Conservation (phyloP, 2,113 vertebrate genomes). For the Nycticorax nycticorax region DNA sequence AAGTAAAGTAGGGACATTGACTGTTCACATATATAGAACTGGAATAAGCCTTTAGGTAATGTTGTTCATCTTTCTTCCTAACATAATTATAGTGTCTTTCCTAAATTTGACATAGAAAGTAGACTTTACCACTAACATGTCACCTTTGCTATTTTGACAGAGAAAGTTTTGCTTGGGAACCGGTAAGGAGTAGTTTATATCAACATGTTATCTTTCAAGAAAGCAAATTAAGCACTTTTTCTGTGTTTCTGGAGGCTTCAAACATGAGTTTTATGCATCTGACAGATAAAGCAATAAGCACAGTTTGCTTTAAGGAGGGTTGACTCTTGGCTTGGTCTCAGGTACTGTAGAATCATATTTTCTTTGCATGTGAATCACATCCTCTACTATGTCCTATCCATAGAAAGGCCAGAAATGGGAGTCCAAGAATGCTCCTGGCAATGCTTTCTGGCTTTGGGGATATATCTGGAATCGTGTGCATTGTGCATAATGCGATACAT, state of each 20-base stretch:
- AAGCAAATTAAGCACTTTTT: not conserved
- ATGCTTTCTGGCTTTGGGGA: not conserved
- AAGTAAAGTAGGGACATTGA: not conserved
- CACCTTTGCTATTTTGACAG: not conserved
- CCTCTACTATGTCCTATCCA: not conserved
- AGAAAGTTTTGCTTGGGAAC: not conserved
- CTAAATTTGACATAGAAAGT: not conserved
- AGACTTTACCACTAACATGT: not conserved
- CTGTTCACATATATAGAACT: not conserved
- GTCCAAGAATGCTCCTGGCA: not conserved
- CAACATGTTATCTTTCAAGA: not conserved
- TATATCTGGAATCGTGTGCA: not conserved
- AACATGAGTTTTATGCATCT: not conserved
- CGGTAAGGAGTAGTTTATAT: not conserved
- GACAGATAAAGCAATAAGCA: not conserved
- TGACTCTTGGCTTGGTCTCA: not conserved
- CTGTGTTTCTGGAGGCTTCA: not conserved
- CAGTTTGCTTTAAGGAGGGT: not conserved
- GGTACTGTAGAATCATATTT: not conserved
- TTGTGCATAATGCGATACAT: not conserved
- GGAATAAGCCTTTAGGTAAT: not conserved
- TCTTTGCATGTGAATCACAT: not conserved
- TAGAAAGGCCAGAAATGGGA: not conserved
- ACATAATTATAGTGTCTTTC: not conserved
- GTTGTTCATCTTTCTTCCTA: not conserved